phyloP scores from a whole-genome alignment of 2,888 invertebrate species.

The Euphydryas editha region DNA sequence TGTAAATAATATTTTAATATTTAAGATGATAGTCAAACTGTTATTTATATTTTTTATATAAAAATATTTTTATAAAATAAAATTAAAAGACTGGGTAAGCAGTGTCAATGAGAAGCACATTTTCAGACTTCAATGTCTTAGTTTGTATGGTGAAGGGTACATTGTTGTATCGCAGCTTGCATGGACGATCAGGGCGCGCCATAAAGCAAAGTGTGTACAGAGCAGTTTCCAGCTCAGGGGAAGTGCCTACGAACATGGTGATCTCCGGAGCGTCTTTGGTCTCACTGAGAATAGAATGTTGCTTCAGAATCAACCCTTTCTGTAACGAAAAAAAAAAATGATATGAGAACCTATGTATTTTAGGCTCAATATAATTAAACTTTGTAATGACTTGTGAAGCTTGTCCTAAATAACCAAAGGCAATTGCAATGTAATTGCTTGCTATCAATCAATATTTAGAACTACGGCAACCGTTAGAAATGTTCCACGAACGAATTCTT shows the following conservation, averaged over 20 bases:
- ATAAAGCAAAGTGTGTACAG: constrained; percentile 95
- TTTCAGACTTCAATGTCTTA: constrained; percentile 69
- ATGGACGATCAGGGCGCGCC: constrained; percentile 88
- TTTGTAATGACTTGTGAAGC: too few species aligned
- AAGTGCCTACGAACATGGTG: constrained; percentile 92
- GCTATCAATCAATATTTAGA: too few species aligned
- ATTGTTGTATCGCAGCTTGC: constrained; percentile 84
- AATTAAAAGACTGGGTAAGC: constrained; percentile 60
- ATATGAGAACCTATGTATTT: background rate
- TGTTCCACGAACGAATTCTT: too few species aligned
- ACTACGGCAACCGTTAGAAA: too few species aligned
- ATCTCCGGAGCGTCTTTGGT: constrained; percentile 90
- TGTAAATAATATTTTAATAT: constrained; percentile 6
- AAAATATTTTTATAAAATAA: constrained; percentile 1
- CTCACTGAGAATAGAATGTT: constrained; percentile 88
- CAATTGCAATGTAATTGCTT: too few species aligned
- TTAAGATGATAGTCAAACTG: constrained; percentile 11
- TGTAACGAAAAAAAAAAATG: constrained; percentile 63
- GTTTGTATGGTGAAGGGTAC: constrained; percentile 73
- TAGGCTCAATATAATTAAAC: background rate
- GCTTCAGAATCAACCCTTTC: constrained; percentile 91
- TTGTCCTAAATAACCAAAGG: too few species aligned
- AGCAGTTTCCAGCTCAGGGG: constrained; percentile 95
- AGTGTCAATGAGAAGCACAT: constrained; percentile 70
- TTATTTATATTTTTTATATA: too few species aligned